Evolutionary conservation across 37 sponge, comb jelly and placozoan genomes (phyloP), one percentile per base, ranked within the genome.

Genomic region (Halichondria panicea): DNA sequence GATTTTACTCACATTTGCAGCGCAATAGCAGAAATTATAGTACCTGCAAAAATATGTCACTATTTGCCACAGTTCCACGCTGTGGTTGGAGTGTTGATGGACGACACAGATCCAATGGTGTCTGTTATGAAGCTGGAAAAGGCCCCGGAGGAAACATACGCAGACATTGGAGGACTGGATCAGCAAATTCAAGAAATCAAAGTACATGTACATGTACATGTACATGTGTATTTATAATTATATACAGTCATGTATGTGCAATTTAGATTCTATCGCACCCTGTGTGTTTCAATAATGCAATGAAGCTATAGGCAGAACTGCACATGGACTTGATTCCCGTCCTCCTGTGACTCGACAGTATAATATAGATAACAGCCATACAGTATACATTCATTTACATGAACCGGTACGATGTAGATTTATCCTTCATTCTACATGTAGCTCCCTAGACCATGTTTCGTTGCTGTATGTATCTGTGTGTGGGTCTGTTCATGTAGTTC

Each of bases 101-200:
- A 98, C 28, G 96, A 98, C 52, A 88, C 96, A 22, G 99, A 98
- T 64, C 99, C 99, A 15, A 93, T 98, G 96, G 99, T 98, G 27
- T 87, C 88, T 46, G 99, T 98, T 22, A 98, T 98, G 99, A 98
- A 98, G 64, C 79, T 98, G 71, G 99, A 98, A 75, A 98, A 98
- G 78, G 99, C 99, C 27, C 99, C 99, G 0, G 74, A 93, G 39
- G 99, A 98, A 81, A 90, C 91, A 1, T 98, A 98, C 68, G 99
- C 99, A 62, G 99, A 98, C 77, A 88, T 95, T 32, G 99, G 99
- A 32, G 99, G 99, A 30, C 76, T 98, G 45, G 96, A 98, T 41
- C 77, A 76, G 42, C 99, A 98, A 58, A 98, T 98, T 50, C 96
- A 93, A 64, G 99, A 98, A 71, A 98, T 98, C 18, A 98, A 98